Percentiles rank a stretch among this genome's conserved stretches.
phyloP scores from a whole-genome alignment of 2,113 vertebrate genomes.

The Leptobrachium ailaonicum region DNA sequence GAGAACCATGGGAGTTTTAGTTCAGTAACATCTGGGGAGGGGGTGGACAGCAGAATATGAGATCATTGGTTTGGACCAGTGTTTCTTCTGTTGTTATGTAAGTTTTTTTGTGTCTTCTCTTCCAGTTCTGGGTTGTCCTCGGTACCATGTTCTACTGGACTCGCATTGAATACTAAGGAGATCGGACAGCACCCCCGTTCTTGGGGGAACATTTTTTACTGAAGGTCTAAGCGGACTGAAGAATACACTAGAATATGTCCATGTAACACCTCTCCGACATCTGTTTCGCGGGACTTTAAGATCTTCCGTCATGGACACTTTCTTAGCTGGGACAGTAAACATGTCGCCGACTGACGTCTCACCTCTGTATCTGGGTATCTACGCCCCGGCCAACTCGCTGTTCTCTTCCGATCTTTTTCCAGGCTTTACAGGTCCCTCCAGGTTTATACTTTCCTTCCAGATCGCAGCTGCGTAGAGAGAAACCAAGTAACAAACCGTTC shows the following conservation, averaged over 20 bases:
- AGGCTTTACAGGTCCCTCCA: too few relatives aligned
- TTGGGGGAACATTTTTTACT: neutral
- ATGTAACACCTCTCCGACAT: neutral
- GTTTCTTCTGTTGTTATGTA: neutral
- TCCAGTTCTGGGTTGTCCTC: constrained; percentile 74
- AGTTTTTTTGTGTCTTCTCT: constrained; percentile 12
- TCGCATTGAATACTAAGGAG: constrained; percentile 68
- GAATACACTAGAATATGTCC: neutral
- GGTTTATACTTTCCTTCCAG: too few relatives aligned
- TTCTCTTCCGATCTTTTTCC: too few relatives aligned
- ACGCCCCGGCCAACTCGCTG: too few relatives aligned
- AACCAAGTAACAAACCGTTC: too few relatives aligned
- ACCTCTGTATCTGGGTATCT: too few relatives aligned
- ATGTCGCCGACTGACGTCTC: neutral
- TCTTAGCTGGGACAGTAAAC: neutral
- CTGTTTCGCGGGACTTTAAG: neutral
- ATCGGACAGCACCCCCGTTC: neutral
- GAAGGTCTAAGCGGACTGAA: neutral
- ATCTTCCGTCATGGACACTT: constrained; percentile 18
- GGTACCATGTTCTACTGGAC: constrained; percentile 79
- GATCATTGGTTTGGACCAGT: too few relatives aligned
- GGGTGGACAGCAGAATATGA: too few relatives aligned
- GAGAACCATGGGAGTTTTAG: too few relatives aligned
- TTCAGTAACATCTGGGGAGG: too few relatives aligned
- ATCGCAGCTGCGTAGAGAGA: too few relatives aligned